These are phyloP conservation scores for Aurelia sp. DNA, from an alignment of 30 jellyfish, hydroid and myxozoan species.

Conservation along the genomic window DNA sequence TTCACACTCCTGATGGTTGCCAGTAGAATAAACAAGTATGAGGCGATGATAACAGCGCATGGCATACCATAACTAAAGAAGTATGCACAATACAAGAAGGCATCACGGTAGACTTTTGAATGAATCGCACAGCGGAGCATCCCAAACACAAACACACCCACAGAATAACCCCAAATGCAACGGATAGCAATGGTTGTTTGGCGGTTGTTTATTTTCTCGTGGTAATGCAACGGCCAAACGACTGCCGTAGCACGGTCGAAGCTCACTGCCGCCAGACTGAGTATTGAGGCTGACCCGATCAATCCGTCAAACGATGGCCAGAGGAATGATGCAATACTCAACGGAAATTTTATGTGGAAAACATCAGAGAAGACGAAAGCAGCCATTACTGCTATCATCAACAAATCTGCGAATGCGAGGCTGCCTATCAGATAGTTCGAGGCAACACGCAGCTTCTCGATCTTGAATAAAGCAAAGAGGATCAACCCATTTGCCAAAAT, in stretches of 20 bases:
- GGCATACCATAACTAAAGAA: slow-evolving; percentile 57
- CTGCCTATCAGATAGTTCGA: slow-evolving; percentile 72
- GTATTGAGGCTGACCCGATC: slow-evolving; percentile 79
- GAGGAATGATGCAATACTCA: slow-evolving; percentile 4
- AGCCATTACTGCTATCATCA: slow-evolving; percentile 69
- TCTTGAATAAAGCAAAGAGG: slow-evolving; percentile 27
- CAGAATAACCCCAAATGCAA: slow-evolving; percentile 67
- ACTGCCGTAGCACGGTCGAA: slow-evolving; percentile 85
- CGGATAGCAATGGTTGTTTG: slow-evolving; percentile 23
- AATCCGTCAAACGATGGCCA: slow-evolving; percentile 69
- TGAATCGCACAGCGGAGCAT: slow-evolving; percentile 50
- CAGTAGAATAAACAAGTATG: slow-evolving; percentile 46
- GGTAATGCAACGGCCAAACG: slow-evolving; percentile 63
- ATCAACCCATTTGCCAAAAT: slow-evolving; percentile 68
- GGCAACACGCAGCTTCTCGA: slow-evolving; percentile 67
- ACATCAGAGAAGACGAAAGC: slow-evolving; percentile 44
- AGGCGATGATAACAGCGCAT: slow-evolving; percentile 28
- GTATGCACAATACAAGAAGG: slow-evolving; percentile 30
- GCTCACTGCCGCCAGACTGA: slow-evolving; percentile 87
- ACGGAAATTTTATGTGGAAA: slow-evolving; percentile 36
- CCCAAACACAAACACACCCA: slow-evolving; percentile 19
- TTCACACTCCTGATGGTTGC: slow-evolving; percentile 43
- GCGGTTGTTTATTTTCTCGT: slow-evolving; percentile 12
- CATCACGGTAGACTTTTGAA: slow-evolving; percentile 18
- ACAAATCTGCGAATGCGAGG: slow-evolving; percentile 73